Conservation (phyloP, 2,888 invertebrate genomes). For the Camponotus fellah region DNA sequence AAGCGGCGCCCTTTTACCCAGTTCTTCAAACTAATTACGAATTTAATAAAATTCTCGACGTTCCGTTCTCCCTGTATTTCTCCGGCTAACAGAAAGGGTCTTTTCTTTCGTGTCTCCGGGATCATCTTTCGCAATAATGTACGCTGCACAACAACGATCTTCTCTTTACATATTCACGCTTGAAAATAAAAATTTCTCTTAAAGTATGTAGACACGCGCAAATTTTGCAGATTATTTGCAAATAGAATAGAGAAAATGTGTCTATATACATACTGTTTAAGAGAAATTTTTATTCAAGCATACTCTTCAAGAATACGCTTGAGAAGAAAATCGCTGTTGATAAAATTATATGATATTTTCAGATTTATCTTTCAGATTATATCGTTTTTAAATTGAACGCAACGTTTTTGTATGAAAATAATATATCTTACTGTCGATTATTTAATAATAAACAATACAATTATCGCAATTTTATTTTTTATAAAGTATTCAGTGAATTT, state of each 20-base stretch:
- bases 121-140: constrained; percentile 31
- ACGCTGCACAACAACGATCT: not conserved
- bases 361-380: not conserved
- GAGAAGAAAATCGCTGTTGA: too few relatives aligned
- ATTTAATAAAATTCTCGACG: constrained; percentile 78
- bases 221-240: too few relatives aligned
- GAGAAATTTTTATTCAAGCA: too few relatives aligned
- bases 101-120: constrained; percentile 37
- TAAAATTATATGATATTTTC: too few relatives aligned
- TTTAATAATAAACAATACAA: not conserved
- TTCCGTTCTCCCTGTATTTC: not conserved
- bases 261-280: too few relatives aligned
- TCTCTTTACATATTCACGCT: not conserved
- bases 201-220: not conserved
- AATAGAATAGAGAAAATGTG: too few relatives aligned
- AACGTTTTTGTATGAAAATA: not conserved
- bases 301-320: too few relatives aligned
- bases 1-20: constrained; percentile 73
- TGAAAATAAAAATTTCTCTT: not conserved
- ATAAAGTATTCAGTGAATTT: not conserved
- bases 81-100: constrained; percentile 25
- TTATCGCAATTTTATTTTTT: not conserved
- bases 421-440: not conserved
- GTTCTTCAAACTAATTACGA: constrained; percentile 81
- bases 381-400: not conserved